phyloP scores from a whole-genome alignment of 2,797 vertebrate genomes.

The Peromyscus attwateri region DNA sequence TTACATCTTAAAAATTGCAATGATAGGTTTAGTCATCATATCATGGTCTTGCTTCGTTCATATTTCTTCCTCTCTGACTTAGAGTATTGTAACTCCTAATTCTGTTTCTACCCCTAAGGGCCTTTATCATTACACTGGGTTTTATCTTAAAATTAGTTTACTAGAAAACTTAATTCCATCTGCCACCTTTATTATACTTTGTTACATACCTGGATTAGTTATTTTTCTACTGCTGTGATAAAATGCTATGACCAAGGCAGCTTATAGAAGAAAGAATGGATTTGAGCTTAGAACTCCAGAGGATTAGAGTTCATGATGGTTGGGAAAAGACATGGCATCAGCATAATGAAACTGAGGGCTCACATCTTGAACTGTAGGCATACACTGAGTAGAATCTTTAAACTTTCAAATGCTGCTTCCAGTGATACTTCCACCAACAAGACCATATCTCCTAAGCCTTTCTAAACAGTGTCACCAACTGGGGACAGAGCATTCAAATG shows the following conservation, averaged over 20 bases:
- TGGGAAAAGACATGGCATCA: neutral
- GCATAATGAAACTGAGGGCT: neutral
- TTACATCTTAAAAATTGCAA: neutral
- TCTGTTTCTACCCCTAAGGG: neutral
- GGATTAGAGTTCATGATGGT: neutral
- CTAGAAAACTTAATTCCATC: neutral
- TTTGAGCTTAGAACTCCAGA: neutral
- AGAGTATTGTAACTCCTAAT: neutral
- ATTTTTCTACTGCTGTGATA: neutral
- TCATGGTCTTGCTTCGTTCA: neutral
- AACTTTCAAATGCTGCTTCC: neutral
- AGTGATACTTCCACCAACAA: neutral
- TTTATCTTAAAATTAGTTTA: constrained; percentile 2
- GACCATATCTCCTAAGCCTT: neutral
- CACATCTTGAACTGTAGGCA: neutral
- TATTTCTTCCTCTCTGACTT: neutral
- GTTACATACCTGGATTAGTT: neutral
- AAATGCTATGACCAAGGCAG: neutral
- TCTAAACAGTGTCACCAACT: neutral
- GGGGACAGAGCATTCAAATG: neutral
- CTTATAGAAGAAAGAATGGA: neutral
- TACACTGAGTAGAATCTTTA: neutral
- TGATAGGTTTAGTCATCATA: neutral
- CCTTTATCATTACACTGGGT: neutral
- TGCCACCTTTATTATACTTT: constrained; percentile 19